Evolutionary conservation across 2,888 invertebrate species (phyloP).

Genomic region (Stenichneumon culpator): DNA sequence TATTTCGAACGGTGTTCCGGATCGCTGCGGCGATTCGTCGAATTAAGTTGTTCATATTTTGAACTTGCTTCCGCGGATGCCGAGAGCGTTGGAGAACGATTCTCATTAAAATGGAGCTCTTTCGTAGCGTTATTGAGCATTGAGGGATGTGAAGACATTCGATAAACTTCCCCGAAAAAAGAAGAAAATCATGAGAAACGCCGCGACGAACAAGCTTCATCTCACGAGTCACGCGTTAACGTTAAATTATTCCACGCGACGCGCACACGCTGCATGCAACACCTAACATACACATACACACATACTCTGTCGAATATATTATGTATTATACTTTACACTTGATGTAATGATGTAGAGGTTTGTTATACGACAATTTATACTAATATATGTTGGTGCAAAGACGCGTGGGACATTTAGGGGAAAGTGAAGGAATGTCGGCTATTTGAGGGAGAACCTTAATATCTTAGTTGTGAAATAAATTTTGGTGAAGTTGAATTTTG

Average conservation of each 20-base stretch:
- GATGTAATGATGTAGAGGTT: conserved; percentile 28
- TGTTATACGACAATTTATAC: conserved; percentile 42
- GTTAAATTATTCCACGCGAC: conserved; percentile 64
- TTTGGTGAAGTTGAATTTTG: too few species aligned
- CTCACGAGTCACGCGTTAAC: conserved; percentile 55
- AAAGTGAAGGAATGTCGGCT: background rate
- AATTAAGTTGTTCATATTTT: background rate
- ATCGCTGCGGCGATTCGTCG: background rate
- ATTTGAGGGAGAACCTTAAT: background rate
- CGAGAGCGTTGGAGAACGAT: too few species aligned
- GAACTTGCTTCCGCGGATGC: background rate
- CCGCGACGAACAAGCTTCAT: conserved; percentile 45
- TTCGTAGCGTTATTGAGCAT: too few species aligned
- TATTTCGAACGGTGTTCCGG: background rate
- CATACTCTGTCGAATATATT: background rate
- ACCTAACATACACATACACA: conserved; percentile 7
- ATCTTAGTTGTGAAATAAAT: background rate
- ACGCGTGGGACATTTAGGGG: background rate
- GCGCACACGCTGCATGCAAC: conserved; percentile 39
- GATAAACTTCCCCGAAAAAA: too few species aligned
- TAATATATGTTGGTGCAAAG: background rate
- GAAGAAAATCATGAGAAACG: background rate
- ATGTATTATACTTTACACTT: background rate
- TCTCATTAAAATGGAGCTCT: too few species aligned
- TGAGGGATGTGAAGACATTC: too few species aligned